Evolutionary conservation across 2,888 invertebrate genomes (phyloP).

Genomic region (Pasiphila rectangulata): DNA sequence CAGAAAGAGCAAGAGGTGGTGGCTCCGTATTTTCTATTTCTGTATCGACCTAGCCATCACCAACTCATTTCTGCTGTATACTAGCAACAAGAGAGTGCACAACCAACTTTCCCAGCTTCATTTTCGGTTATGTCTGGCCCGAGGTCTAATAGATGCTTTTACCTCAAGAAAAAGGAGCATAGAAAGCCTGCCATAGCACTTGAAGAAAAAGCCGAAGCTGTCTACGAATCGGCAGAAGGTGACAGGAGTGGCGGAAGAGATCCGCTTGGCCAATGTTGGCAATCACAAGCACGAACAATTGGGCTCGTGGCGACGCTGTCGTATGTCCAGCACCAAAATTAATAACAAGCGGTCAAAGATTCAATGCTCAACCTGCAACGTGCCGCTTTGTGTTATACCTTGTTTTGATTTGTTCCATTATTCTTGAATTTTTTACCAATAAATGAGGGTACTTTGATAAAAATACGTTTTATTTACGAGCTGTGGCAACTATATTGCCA

Average conservation of each 20-base stretch:
- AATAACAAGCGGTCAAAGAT: slow-evolving; percentile 29
- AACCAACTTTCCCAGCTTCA: slow-evolving; percentile 14
- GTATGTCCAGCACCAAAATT: slow-evolving; percentile 31
- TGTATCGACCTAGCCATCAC: slow-evolving; percentile 14
- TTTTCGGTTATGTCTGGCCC: slow-evolving; percentile 13
- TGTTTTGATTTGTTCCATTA: slow-evolving; percentile 29
- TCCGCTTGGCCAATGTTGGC: slow-evolving; percentile 24
- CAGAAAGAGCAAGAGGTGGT: slow-evolving; percentile 16
- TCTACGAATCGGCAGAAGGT: slow-evolving; percentile 22
- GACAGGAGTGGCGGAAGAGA: slow-evolving; percentile 22
- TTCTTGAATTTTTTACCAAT: slow-evolving; percentile 16
- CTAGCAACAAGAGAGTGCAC: slow-evolving; percentile 8
- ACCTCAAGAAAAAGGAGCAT: slow-evolving; percentile 25
- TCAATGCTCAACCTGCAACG: slow-evolving; percentile 25
- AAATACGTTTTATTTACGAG: slow-evolving; percentile 21
- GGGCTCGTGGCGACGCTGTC: slow-evolving; percentile 24
- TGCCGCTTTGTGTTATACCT: slow-evolving; percentile 29
- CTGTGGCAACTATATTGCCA: slow-evolving; percentile 28
- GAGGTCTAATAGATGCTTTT: slow-evolving; percentile 9
- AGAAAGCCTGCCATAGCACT: slow-evolving; percentile 16
- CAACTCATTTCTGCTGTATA: slow-evolving; percentile 14
- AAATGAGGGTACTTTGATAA: slow-evolving; percentile 19
- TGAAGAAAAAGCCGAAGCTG: slow-evolving; percentile 20
- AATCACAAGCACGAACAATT: slow-evolving; percentile 23
- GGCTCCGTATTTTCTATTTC: slow-evolving; percentile 21